Evolutionary conservation across 2,797 vertebrate species (phyloP).

Genomic region (Anguilla obscura): DNA sequence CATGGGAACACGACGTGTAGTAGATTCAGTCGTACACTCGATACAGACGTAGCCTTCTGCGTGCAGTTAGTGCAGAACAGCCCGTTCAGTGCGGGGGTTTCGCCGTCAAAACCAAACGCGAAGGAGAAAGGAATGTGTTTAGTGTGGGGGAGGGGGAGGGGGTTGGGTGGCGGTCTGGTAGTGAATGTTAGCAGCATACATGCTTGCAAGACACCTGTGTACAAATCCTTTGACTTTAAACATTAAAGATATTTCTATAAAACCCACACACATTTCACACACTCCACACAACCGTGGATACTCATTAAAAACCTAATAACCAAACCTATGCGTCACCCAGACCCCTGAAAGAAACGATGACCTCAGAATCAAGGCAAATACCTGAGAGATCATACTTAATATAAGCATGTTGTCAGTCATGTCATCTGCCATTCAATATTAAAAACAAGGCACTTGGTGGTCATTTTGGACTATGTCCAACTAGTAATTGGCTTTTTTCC

Average conservation of each 20-base stretch:
- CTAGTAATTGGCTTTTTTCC: conserved; percentile 14
- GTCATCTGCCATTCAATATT: conserved; percentile 38
- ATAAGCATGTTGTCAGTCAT: conserved; percentile 65
- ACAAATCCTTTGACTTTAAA: conserved; percentile 71
- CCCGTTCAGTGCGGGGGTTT: conserved; percentile 59
- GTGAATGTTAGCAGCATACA: conserved; percentile 34
- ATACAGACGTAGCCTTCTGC: conserved; percentile 28
- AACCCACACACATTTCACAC: conserved; percentile 43
- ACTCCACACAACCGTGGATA: conserved; percentile 22
- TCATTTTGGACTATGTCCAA: background rate
- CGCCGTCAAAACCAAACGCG: conserved; percentile 5
- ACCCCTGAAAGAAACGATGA: conserved; percentile 45
- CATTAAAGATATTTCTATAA: conserved; percentile 74
- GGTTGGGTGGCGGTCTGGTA: background rate
- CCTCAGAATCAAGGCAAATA: conserved; percentile 43
- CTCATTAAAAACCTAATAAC: conserved; percentile 35
- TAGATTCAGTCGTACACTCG: conserved; percentile 10
- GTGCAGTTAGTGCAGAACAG: conserved; percentile 42
- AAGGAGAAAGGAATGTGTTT: conserved; percentile 3
- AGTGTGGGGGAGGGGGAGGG: background rate
- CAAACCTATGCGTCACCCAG: conserved; percentile 2
- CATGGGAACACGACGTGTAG: conserved; percentile 34
- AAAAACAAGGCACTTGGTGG: conserved; percentile 28
- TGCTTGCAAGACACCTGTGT: conserved; percentile 48
- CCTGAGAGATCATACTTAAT: conserved; percentile 67